Evolutionary conservation across 2,888 invertebrate genomes (phyloP).

Genomic region (Graphium colonna): DNA sequence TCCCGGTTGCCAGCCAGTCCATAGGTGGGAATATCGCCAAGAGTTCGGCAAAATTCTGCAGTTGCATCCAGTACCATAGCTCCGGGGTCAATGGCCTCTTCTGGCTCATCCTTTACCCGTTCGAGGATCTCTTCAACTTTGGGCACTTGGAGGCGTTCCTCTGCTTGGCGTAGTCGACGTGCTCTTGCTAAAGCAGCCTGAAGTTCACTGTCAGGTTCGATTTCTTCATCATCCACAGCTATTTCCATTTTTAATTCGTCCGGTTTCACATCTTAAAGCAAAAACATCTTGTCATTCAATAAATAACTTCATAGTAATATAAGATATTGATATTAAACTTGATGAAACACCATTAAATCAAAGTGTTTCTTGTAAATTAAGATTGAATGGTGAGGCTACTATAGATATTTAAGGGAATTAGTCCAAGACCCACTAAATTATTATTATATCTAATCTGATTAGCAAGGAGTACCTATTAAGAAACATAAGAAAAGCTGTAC

Average conservation of each 20-base stretch:
- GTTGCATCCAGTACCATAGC: slow-evolving; percentile 94
- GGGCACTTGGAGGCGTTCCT: slow-evolving; percentile 75
- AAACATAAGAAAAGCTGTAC: too few species aligned
- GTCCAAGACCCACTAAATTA: too few species aligned
- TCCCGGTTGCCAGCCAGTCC: slow-evolving; percentile 95
- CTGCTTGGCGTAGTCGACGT: slow-evolving; percentile 82
- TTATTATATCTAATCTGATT: too few species aligned
- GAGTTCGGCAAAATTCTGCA: slow-evolving; percentile 97
- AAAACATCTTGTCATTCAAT: too few species aligned
- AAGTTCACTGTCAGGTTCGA: slow-evolving; percentile 85
- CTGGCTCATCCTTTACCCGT: slow-evolving; percentile 75
- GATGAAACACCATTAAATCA: too few species aligned
- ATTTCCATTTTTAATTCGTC: slow-evolving; percentile 35
- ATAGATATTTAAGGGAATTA: too few species aligned
- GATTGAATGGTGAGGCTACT: too few species aligned
- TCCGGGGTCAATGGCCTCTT: slow-evolving; percentile 46
- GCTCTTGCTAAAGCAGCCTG: slow-evolving; percentile 87
- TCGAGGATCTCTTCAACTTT: slow-evolving; percentile 69
- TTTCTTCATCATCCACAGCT: slow-evolving; percentile 77
- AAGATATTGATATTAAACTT: too few species aligned
- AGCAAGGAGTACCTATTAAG: too few species aligned
- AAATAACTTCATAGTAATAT: too few species aligned
- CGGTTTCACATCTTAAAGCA: slow-evolving; percentile 60
- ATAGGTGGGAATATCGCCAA: slow-evolving; percentile 97
- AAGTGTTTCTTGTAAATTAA: too few species aligned